Base-by-base conservation (phyloP, 2,888 invertebrate genomes). In the Oasisia sp. region DNA sequence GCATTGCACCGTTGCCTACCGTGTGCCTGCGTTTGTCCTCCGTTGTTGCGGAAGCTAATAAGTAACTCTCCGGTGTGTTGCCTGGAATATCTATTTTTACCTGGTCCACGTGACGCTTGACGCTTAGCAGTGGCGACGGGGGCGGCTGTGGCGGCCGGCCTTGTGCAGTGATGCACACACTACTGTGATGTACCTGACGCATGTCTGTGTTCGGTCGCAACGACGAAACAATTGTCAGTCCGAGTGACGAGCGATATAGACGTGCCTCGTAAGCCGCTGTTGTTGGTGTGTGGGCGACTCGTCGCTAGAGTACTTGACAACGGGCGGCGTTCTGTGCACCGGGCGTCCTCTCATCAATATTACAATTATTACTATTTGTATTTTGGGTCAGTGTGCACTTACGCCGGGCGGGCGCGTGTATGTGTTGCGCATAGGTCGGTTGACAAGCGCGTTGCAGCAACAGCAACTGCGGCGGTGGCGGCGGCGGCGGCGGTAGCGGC, bases 311-410 rank as follows among this genome's bases (percentile, higher is more conserved):
- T 27, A 74, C 74, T 14, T 74, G 4, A 0, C 74, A 27, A 74
- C 74, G 74, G 74, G 19, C 74, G n/a, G 74, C n/a, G 27, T 74
- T 74, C 74, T 19, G 19, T 74, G 74, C 74, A 74, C 74, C 27
- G 74, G 27, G 74, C 74, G 74, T 74, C 14, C 74, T 74, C 74
- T 74, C 74, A 74, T 19, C 74, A 74, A 74, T n/a, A 74, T 74
- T 74, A 74, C 74, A 74, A 74, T 74, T 74, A 74, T 74, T 74
- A 74, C 74, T 74, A 74, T 74, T 74, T 74, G 74, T 74, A n/a
- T 74, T 74, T 74, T 74, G 19, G 74, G 74, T 74, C 74, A 74
- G 74, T 74, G 74, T 74, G 74, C 7, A 74, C 74, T 74, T 74
- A 74, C n/a, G 74, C 74, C 27, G 74, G 27, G 74, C 74, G 74